phyloP scores from a whole-genome alignment of 64 coral and sea anemone species.

The Porites lutea region DNA sequence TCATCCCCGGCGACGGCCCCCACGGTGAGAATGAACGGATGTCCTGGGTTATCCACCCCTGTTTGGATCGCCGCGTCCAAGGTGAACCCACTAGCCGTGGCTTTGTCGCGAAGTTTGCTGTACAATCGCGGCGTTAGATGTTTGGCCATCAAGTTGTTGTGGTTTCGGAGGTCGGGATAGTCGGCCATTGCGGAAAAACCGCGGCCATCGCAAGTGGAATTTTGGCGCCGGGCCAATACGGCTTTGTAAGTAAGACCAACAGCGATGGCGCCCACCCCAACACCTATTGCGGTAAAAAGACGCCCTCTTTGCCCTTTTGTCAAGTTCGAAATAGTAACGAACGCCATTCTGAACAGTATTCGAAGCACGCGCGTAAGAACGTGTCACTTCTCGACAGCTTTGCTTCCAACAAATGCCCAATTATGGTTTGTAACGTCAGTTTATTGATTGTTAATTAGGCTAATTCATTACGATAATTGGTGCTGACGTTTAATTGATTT shows the following conservation, averaged over 20 bases:
- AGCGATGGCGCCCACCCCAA: constrained; percentile 53
- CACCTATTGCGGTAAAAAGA: constrained; percentile 51
- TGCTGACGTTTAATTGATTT: background rate
- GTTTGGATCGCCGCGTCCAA: constrained; percentile 92
- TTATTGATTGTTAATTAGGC: constrained; percentile 19
- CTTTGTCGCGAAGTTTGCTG: constrained; percentile 82
- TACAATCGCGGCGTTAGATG: constrained; percentile 90
- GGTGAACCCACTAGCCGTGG: constrained; percentile 76
- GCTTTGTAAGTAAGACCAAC: constrained; percentile 27
- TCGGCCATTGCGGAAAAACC: constrained; percentile 84
- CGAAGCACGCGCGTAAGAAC: background rate
- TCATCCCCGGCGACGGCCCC: constrained; percentile 93
- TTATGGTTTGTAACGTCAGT: constrained; percentile 9
- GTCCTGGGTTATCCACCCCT: constrained; percentile 95
- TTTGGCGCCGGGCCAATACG: constrained; percentile 53
- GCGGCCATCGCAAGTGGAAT: constrained; percentile 43
- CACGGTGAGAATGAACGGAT: constrained; percentile 91
- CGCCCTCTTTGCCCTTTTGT: constrained; percentile 2
- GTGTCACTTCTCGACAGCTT: background rate
- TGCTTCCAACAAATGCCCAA: background rate
- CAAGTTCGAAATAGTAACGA: constrained; percentile 67
- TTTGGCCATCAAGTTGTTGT: constrained; percentile 95
- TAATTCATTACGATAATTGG: constrained; percentile 16
- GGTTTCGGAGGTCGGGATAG: constrained; percentile 84
- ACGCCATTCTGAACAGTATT: constrained; percentile 58